Conservation (phyloP, 2,113 vertebrate genomes). For the Chaetodon auriga region DNA sequence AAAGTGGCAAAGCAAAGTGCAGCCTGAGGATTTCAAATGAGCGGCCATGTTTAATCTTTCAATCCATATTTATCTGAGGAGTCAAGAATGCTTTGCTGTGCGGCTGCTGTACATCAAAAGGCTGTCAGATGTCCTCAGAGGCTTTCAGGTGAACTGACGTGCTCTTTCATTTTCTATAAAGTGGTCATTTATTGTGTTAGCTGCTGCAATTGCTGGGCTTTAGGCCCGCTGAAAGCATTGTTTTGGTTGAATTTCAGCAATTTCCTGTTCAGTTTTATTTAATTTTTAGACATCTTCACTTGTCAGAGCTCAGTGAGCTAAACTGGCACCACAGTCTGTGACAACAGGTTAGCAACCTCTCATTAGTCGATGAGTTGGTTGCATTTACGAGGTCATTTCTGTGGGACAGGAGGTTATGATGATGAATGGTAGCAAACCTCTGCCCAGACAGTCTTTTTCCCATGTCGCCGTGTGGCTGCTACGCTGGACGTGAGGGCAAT, state of each 20-base stretch:
- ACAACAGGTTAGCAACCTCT: conserved; percentile 81
- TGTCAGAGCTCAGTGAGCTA: conserved; percentile 37
- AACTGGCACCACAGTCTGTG: conserved; percentile 68
- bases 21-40: conserved; percentile 57
- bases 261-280: neutral
- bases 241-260: conserved; percentile 35
- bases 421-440: conserved; percentile 81
- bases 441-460: conserved; percentile 69
- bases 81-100: conserved; percentile 80
- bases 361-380: conserved; percentile 73
- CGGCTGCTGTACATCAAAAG: conserved; percentile 85
- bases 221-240: neutral
- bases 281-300: neutral
- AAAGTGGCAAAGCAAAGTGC: conserved; percentile 61
- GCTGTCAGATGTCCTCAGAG: conserved; percentile 87
- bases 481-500: conserved; percentile 80
- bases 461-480: conserved; percentile 70
- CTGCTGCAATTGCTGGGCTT: conserved; percentile 33
- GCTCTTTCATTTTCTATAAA: conserved; percentile 73
- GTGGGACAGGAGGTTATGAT: conserved; percentile 73
- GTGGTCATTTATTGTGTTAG: conserved; percentile 71
- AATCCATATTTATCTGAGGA: conserved; percentile 84
- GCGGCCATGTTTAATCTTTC: conserved; percentile 84
- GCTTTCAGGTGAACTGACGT: conserved; percentile 71
- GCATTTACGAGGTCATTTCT: conserved; percentile 77